Evolutionary conservation across 2,113 vertebrate genomes (phyloP), one percentile per base, ranked within the genome.

Genomic region (Hipposideros armiger): DNA sequence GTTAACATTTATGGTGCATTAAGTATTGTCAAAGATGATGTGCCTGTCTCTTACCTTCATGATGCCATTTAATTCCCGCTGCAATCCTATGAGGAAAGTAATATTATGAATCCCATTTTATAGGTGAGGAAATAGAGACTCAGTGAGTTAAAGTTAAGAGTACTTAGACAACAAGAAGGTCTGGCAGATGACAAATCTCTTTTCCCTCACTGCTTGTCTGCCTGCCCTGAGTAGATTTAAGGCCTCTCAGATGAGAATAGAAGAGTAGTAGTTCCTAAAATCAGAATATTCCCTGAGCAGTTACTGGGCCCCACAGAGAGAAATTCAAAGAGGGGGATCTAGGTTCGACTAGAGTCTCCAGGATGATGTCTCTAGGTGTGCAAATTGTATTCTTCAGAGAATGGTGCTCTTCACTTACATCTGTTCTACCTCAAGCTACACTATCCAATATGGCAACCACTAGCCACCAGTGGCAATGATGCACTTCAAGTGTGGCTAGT

Each of bases 31-130:
- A 40, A 62, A 47, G 4, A 11, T 74, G 16, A 3, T 74, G 0
- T 26, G 30, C 20, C 82, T 72, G 32, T 83, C 11, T 87, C n/a
- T 66, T 54, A 24, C 1, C 20, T 52, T 81, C 1, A 36, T 36
- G 36, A 52, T 36, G 15, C 66, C n/a, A 60, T 82, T 88, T 85
- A 73, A 30, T 26, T 90, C 58, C 24, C 28, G 26, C 5, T 28
- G 11, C 1, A 87, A 60, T 60, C 45, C 32, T 60, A 45, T 24
- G 7, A 62, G 58, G 45, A 60, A 95, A 11, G 6, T 17, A 76
- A 85, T 47, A n/a, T 36, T 91, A 45, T 80, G 20, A 96, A 83
- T 87, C 20, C 45, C 64, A 76, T 64, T 80, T 92, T 66, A 50
- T 42, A 7, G 26, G 15, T 66, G 4, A 58, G 8, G n/a, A 87